These are phyloP conservation scores for Dipodomys stephensi DNA, from an alignment of 2,113 vertebrate species.

Conservation along the genomic window DNA sequence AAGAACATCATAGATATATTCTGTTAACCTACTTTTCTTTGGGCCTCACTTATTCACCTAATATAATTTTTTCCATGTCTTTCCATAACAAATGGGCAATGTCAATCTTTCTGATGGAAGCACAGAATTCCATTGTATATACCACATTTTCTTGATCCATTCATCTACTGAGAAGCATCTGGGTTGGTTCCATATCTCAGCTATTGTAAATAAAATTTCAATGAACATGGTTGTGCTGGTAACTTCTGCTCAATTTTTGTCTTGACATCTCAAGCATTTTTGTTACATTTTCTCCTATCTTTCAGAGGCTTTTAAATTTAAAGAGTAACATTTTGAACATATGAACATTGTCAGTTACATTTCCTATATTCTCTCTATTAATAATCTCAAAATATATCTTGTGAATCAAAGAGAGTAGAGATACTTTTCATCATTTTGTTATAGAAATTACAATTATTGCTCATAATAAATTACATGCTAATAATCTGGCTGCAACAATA, in stretches of 20 bases:
- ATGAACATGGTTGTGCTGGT: too few species aligned
- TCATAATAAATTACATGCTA: background rate
- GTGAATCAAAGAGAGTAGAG: background rate
- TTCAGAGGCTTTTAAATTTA: constrained; percentile 12
- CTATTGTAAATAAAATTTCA: too few species aligned
- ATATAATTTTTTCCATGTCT: too few species aligned
- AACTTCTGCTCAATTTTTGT: constrained; percentile 1
- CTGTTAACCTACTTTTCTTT: too few species aligned
- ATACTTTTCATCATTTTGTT: background rate
- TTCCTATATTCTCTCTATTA: background rate
- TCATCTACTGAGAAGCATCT: too few species aligned
- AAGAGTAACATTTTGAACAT: background rate
- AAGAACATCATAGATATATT: too few species aligned
- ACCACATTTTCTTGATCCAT: too few species aligned
- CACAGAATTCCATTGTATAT: too few species aligned
- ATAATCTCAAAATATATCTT: background rate
- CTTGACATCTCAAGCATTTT: background rate
- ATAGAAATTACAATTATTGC: constrained; percentile 4
- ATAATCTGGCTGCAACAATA: background rate
- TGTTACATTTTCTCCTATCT: background rate
- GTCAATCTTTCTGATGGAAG: too few species aligned
- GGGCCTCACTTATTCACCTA: too few species aligned
- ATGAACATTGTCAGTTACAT: background rate
- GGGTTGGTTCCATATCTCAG: too few species aligned
- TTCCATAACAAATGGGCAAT: too few species aligned